A percentile compares a stretch with the other conserved stretches of the same genome.
Conservation (phyloP, 2,797 vertebrate genomes). For the Pseudocheirus occidentalis region DNA sequence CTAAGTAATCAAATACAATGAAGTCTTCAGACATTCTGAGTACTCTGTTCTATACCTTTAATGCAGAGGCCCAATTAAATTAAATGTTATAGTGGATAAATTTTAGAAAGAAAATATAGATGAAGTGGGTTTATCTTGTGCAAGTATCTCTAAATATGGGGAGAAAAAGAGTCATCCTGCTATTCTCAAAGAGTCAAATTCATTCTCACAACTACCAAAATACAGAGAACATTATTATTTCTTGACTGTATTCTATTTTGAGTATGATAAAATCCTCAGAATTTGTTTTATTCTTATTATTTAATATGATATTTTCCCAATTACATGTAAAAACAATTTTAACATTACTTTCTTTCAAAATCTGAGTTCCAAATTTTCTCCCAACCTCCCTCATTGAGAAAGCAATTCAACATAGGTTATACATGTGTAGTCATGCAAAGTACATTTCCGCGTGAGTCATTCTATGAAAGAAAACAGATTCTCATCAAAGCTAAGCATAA, state of each 20-base stretch:
- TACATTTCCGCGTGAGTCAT: neutral
- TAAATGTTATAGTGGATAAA: neutral
- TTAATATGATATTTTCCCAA: neutral
- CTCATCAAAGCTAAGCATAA: too few relatives aligned
- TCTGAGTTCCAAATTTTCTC: neutral
- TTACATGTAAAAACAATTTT: neutral
- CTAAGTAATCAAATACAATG: neutral
- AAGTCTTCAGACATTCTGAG: neutral
- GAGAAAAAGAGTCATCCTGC: neutral
- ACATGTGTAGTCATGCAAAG: constrained; percentile 1
- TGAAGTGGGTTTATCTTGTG: neutral
- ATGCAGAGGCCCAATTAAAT: neutral
- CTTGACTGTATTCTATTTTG: constrained; percentile 72
- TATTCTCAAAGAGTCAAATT: constrained; percentile 63
- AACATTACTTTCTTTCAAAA: neutral
- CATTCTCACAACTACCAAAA: constrained; percentile 46
- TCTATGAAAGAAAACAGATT: constrained; percentile 24
- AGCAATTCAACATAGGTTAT: neutral
- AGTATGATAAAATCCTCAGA: constrained; percentile 71
- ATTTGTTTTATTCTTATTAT: neutral
- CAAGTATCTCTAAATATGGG: neutral
- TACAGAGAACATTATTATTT: constrained; percentile 74
- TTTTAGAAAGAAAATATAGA: neutral
- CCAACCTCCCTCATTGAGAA: neutral
- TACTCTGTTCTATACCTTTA: neutral